Percentiles rank a stretch among this genome's conserved stretches.
Conservation (phyloP, 2,797 vertebrate species). For the Dromococcyx pavoninus region DNA sequence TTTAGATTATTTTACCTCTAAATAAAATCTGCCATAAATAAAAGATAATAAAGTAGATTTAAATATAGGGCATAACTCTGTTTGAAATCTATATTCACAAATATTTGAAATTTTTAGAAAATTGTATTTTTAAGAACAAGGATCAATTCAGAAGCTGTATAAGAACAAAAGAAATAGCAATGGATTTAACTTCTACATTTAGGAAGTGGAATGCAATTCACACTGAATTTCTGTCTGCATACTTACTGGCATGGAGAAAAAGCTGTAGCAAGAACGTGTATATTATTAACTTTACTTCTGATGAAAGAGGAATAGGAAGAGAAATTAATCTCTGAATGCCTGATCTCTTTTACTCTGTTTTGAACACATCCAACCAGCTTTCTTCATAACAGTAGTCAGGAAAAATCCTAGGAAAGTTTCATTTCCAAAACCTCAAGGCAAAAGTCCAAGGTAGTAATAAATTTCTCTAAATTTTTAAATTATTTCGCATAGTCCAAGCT, state of each 20-base stretch:
- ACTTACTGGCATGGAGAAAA: neutral
- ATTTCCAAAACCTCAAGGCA: neutral
- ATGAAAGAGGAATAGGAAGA: neutral
- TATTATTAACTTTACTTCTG: neutral
- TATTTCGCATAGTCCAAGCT: neutral
- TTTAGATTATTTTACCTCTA: neutral
- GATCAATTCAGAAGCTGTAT: neutral
- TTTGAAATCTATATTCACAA: neutral
- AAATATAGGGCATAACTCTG: neutral
- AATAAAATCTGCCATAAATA: neutral
- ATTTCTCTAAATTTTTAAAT: neutral
- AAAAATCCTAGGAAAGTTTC: neutral
- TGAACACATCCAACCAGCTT: neutral
- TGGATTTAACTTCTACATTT: neutral
- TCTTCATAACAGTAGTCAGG: neutral
- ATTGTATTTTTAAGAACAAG: neutral
- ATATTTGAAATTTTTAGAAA: neutral
- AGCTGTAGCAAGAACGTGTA: neutral
- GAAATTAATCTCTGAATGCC: neutral
- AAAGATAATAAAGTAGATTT: neutral
- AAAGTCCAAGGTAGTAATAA: rapidly evolving
- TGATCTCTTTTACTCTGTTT: neutral
- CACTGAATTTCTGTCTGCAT: neutral
- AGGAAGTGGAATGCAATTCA: neutral
- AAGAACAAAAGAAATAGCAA: neutral